Evolutionary conservation across 2,888 invertebrate species (phyloP), one percentile per base, ranked within the genome.

Genomic region (Tupiocoris notatus): DNA sequence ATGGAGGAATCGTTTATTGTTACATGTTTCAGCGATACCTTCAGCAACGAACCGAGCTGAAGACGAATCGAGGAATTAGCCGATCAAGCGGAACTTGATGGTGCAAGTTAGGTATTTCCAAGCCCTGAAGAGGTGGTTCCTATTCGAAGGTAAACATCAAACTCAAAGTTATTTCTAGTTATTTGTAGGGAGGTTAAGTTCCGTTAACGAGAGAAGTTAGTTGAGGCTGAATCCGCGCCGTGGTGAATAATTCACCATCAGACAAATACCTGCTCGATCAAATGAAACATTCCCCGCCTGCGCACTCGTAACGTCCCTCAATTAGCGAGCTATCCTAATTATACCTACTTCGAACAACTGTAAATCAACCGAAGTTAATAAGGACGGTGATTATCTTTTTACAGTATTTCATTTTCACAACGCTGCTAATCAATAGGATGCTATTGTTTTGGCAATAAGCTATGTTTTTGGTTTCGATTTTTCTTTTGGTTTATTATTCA

Each of bases 161-260:
- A 65, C 65, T 65, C 65, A 39, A 39, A 65, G 65, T 65, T 39
- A 65, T 39, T 65, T 39, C 18, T 12, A 65, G 65, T 65, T 39
- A 65, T 39, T 65, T 39, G 65, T 65, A 24, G 65, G 65, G 39
- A 24, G 65, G 39, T 65, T 25, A 65, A 65, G 65, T 65, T 65
- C 65, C 65, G 65, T 65, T 65, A 65, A 65, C 65, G 65, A 65
- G 65, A 39, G 65, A 65, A 65, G 65, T 65, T 65, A 65, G 39
- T 39, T n/a, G n/a, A 39, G 39, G 12, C 39, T 12, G 6, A 39
- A 39, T 39, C 39, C 12, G 39, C 39, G 39, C 12, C 39, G 39
- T 7, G 39, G 39, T 12, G 39, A 7, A 39, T 39, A 7, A 39
- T 39, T 39, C 39, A 39, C 39, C 39, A 39, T 3, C 39, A 39